Evolutionary conservation across 2,888 invertebrate species (phyloP).

Genomic region (Tillus elongatus): DNA sequence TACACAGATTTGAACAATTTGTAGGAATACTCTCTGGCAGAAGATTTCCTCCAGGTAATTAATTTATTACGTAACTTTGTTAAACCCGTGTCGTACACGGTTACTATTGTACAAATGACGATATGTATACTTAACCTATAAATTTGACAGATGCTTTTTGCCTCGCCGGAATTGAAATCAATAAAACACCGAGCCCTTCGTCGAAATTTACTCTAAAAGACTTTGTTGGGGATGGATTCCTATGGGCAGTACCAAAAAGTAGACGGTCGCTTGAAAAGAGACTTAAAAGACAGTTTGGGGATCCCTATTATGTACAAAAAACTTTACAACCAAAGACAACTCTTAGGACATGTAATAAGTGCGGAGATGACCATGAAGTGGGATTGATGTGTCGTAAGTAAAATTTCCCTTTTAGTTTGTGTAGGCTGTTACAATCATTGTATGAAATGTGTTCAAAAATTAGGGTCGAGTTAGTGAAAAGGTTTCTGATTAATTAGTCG

Average conservation of each 20-base stretch:
- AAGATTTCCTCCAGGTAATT: conserved; percentile 44
- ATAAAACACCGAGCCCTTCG: conserved; percentile 18
- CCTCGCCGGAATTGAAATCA: conserved; percentile 25
- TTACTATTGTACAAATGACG: conserved; percentile 14
- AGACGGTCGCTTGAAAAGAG: conserved; percentile 70
- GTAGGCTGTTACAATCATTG: no score
- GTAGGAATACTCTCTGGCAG: conserved; percentile 34
- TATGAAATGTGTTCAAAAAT: no score
- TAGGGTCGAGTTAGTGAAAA: no score
- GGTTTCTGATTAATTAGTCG: no score
- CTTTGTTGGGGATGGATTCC: conserved; percentile 61
- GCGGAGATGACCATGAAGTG: conserved; percentile 76
- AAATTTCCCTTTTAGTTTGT: no score
- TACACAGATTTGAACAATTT: conserved; percentile 42
- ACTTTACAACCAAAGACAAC: conserved; percentile 61
- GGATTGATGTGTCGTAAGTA: conserved; percentile 72
- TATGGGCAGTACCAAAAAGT: conserved; percentile 75
- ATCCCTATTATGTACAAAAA: conserved; percentile 58
- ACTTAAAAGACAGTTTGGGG: conserved; percentile 62
- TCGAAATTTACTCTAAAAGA: conserved; percentile 50
- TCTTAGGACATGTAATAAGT: conserved; percentile 66
- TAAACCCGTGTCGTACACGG: conserved; percentile 6
- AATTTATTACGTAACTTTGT: conserved; percentile 18
- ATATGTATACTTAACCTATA: no score
- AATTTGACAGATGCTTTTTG: conserved; percentile 30